Conservation (phyloP, 1,140 invertebrate species). For the Drusus annulatus region DNA sequence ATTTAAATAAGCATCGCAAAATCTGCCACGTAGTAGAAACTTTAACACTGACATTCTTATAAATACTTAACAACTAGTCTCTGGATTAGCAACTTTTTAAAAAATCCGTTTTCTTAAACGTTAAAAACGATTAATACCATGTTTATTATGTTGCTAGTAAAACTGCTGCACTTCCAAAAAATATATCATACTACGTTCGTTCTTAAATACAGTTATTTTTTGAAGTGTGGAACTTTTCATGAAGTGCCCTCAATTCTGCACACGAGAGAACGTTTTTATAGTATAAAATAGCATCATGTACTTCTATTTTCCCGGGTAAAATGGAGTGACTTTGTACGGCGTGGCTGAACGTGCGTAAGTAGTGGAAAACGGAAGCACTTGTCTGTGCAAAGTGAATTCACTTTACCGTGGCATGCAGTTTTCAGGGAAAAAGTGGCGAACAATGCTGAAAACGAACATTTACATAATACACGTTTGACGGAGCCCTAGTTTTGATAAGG, state of each 20-base stretch:
- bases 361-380: conserved; percentile 29
- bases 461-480: too few relatives aligned
- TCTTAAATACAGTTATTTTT: neutral
- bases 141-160: too few relatives aligned
- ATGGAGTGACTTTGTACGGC: conserved; percentile 27
- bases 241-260: neutral
- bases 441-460: too few relatives aligned
- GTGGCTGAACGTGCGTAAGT: conserved; percentile 32
- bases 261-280: too few relatives aligned
- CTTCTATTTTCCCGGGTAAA: conserved; percentile 1
- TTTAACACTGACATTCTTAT: too few relatives aligned
- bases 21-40: neutral
- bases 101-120: too few relatives aligned
- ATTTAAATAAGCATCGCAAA: neutral
- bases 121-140: too few relatives aligned
- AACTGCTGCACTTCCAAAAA: too few relatives aligned
- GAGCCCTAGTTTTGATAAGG: too few relatives aligned
- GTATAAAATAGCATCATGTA: neutral
- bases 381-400: conserved; percentile 22
- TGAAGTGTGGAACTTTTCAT: neutral
- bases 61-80: too few relatives aligned
- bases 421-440: conserved; percentile 1
- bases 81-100: too few relatives aligned
- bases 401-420: conserved; percentile 26
- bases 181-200: too few relatives aligned